Percentiles rank a stretch among this genome's conserved stretches.
These are phyloP conservation scores for Hippocampus barbouri DNA, from an alignment of 2,113 vertebrate species.

Conservation along the genomic window DNA sequence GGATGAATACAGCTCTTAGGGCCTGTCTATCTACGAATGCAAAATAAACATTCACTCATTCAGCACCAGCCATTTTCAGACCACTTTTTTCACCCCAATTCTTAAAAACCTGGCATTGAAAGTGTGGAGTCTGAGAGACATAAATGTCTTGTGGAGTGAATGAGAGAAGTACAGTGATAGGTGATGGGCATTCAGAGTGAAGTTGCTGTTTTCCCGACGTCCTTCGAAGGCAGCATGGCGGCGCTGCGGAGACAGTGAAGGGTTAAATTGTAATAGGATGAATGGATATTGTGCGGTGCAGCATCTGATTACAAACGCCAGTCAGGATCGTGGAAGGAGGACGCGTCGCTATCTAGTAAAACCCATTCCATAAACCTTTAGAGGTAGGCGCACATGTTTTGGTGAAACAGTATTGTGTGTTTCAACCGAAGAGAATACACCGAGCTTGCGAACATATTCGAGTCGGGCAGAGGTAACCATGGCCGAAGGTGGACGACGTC, in stretches of 20 bases:
- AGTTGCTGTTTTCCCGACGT: background rate
- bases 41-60: no score
- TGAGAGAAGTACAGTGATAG: background rate
- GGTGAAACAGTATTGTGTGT: background rate
- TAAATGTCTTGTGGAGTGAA: no score
- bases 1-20: no score
- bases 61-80: no score
- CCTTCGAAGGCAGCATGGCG: constrained; percentile 22
- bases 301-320: constrained; percentile 65
- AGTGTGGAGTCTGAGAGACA: no score
- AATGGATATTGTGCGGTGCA: constrained; percentile 66
- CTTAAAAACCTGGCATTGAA: no score
- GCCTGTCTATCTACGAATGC: no score
- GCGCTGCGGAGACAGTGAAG: constrained; percentile 30
- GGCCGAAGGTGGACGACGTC: constrained; percentile 15
- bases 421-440: background rate
- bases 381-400: background rate
- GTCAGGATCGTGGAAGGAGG: constrained; percentile 18
- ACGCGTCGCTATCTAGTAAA: background rate
- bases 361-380: background rate
- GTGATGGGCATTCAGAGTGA: no score
- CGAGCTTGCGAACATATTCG: background rate
- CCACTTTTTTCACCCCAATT: no score
- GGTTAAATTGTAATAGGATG: constrained; percentile 76
- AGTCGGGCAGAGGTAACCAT: constrained; percentile 5